Evolutionary conservation across 2,888 invertebrate genomes (phyloP).

Genomic region (Caenorhabditis japonica): DNA sequence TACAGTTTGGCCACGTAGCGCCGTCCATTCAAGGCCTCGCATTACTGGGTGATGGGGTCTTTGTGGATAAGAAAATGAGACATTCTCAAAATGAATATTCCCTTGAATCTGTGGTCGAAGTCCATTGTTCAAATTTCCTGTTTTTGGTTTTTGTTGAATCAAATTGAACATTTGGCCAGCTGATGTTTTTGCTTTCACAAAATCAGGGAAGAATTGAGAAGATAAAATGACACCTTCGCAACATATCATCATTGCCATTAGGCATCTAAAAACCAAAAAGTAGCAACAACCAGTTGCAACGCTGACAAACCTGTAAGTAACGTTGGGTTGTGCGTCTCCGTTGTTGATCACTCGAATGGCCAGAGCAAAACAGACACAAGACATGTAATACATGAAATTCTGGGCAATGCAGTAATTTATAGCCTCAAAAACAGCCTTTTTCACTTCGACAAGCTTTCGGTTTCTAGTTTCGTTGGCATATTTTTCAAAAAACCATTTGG

Average conservation of each 20-base stretch:
- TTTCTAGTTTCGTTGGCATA: constrained; percentile 63
- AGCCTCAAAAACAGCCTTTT: constrained; percentile 54
- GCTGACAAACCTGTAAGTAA: constrained; percentile 44
- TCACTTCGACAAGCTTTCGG: constrained; percentile 44
- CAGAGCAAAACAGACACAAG: constrained; percentile 54
- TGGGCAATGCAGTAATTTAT: constrained; percentile 62
- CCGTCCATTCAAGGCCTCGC: constrained; percentile 75
- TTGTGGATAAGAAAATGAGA: constrained; percentile 78
- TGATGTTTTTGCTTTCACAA: constrained; percentile 78
- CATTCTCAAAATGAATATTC: constrained; percentile 75
- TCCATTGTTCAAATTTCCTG: constrained; percentile 73
- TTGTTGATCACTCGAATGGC: constrained; percentile 58
- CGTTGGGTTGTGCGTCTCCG: constrained; percentile 38
- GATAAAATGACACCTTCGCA: constrained; percentile 63
- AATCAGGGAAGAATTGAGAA: constrained; percentile 77
- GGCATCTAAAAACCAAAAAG: constrained; percentile 29
- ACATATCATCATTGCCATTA: constrained; percentile 61
- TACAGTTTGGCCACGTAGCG: constrained; percentile 75
- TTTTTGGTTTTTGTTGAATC: constrained; percentile 74
- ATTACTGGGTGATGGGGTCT: constrained; percentile 72
- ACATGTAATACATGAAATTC: constrained; percentile 62
- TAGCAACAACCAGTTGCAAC: background rate
- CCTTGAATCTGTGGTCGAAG: constrained; percentile 69
- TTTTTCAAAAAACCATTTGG: constrained; percentile 75
- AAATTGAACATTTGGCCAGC: constrained; percentile 77